Base-by-base conservation (phyloP, 1,140 invertebrate species). In the Nasonia giraulti region DNA sequence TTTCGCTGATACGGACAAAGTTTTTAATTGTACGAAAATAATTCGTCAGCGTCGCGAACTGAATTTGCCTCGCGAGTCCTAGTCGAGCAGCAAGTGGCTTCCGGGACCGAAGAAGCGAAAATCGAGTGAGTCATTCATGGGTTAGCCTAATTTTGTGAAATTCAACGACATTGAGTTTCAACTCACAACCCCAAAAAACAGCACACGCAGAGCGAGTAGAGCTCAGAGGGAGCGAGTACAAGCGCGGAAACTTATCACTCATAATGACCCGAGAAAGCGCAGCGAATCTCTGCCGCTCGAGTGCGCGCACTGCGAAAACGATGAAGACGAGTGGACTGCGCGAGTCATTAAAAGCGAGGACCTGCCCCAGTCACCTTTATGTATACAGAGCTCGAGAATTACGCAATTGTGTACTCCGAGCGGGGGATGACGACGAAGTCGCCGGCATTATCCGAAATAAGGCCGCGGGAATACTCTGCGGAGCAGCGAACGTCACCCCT, bases 11-110 rank as follows among this genome's bases (percentile, higher is more conserved):
- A n/a, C 55, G 55, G 55, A 20, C 17, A 7, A 62, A 62, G 55
- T 62, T 62, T 62, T 62, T 62, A 62, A 62, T 62, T 20, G 55
- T 62, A 62, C 55, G 55, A 62, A 62, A 62, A 62, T 62, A 62
- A 62, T 62, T 62, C 20, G 55, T 62, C 55, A 62, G 55, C 55
- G 50, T 55, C 47, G 47, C 47, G 47, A 17, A 50, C 14, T 50
- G 12, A 50, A 50, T 50, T 50, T 50, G 47, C 47, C 12, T 12
- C 47, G 47, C 47, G 47, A 50, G 47, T 8, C 8, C 14, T 5
- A 12, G 47, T 62, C 55, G 55, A 17, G 55, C 17, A 62, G 17
- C 6, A 20, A 62, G 20, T 20, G 20, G 17, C 50, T 55, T 55
- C 14, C 12, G 2, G 2, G 17, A 55, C 12, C 17, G 12, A 17